Conservation (phyloP, 2,797 vertebrate genomes). For the Falco peregrinus region DNA sequence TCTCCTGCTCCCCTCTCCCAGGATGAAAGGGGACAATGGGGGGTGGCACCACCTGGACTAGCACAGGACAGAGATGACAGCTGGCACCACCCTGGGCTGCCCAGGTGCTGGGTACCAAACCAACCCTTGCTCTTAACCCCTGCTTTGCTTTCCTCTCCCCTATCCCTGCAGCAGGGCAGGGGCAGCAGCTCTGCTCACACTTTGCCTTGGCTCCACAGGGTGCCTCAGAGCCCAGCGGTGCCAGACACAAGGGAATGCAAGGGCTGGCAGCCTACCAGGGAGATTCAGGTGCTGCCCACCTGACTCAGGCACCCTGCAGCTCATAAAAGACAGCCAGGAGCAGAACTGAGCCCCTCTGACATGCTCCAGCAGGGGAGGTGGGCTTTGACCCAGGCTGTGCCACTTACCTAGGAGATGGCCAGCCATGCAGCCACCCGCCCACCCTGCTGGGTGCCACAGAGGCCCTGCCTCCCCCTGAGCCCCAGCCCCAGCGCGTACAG, state of each 20-base stretch:
- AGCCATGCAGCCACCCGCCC: rapidly evolving
- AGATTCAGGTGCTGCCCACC: rapidly evolving
- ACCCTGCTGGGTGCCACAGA: too few relatives aligned
- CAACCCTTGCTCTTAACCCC: not conserved
- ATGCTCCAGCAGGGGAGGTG: not conserved
- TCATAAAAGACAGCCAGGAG: not conserved
- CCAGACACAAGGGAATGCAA: rapidly evolving
- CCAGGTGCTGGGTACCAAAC: not conserved
- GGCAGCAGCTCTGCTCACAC: not conserved
- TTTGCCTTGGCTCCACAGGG: not conserved
- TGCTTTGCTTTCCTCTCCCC: not conserved
- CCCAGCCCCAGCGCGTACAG: rapidly evolving
- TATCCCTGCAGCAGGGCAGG: not conserved
- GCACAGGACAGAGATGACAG: not conserved
- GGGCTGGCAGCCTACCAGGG: not conserved
- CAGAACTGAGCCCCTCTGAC: not conserved
- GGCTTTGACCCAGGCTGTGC: not conserved
- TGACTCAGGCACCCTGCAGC: not conserved
- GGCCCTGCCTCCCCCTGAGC: not conserved
- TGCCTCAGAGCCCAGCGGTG: not conserved
- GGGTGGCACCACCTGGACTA: rapidly evolving
- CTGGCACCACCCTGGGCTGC: not conserved
- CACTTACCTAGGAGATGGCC: not conserved
- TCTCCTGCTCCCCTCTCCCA: not conserved
- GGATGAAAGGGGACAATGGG: not conserved